Base-by-base conservation (phyloP, 2,797 vertebrate genomes). In the Pantherophis alleghaniensis region DNA sequence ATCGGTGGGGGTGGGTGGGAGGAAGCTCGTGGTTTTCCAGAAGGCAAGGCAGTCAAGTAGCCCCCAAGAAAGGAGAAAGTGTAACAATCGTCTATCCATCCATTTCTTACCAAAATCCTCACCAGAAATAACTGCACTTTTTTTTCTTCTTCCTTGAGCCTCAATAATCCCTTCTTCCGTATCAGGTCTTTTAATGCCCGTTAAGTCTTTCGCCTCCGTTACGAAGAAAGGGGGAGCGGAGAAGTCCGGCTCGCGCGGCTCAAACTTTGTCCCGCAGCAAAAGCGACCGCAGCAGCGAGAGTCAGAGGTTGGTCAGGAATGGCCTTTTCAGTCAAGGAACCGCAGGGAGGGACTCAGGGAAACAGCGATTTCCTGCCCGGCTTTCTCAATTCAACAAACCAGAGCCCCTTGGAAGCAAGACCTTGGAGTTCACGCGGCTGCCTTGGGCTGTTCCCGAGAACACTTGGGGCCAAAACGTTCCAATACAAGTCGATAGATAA, bases 341-440 rank as follows among this genome's bases (percentile, higher is more conserved):
- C 96, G 91, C 95, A 20, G 86, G 61, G 92, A 93, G 96, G 97
- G 97, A 98, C 96, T 98, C 97, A 97, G 96, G 96, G 93, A 94
- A 97, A 97, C 93, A 92, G 26, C 18, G 96, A 96, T 87, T 92
- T 98, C 98, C 97, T 97, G 96, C 95, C 95, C 93, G 88, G 53
- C 87, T 86, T 91, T 42, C 59, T 69, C 37, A 47, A 12, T 56
- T 9, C 47, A 11, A 51, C 18, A 59, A 51, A 69, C 24, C 26
- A 87, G 16, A 4, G 7, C 47, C 5, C 56, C 56, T 86, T 63
- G 74, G 4, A 86, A 59, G 87, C 57, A 14, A 79, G 56, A 51
- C 47, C 47, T 53, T 53, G 42, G 63, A 60, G 74, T 42, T 57
- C 28, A 37, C 42, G 20, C 18, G 79, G 16, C 24, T 22, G 66